Base-by-base conservation (phyloP, 2,888 invertebrate genomes). In the Myathropa florea region DNA sequence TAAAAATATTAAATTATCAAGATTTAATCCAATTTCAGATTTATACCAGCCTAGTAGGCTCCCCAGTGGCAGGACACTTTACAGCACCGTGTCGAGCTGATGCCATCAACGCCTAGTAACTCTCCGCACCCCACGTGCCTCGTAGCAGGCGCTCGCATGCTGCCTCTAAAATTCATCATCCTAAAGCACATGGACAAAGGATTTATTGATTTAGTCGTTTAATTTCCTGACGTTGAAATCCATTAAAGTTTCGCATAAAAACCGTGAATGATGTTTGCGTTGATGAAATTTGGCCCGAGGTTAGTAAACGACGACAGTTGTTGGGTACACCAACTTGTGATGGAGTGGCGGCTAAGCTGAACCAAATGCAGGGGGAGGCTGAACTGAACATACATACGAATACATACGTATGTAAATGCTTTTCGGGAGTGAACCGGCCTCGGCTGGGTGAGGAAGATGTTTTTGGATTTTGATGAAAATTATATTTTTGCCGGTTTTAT, bases 211-310 rank as follows among this genome's bases (percentile, higher is more conserved):
- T 89, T 89, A 89, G 89, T 89, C 89, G 86, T 89, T 89, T 89
- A 89, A 89, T 89, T 89, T 89, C 88, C 89, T 89, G 89, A 89
- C 89, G 88, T 89, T 89, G 88, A 89, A 89, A 89, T 88, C 89
- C 88, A 89, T 89, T 89, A 89, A 89, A 89, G 88, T 89, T 88
- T 88, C 88, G 86, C 76, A 80, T 87, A 87, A 83, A 87, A 83
- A 83, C 83, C 68, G 72, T 83, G 76, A 77, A 77, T 79, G 82
- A 83, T 86, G 86, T 83, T 86, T 86, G 86, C 78, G 86, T 75
- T 86, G 86, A 86, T 86, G 83, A 86, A 83, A 86, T 86, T 86
- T 86, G 78, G 86, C 78, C 83, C 70, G 83, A 79, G 86, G 82
- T 86, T 86, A 86, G 78, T 83, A 82, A 85, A 64, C 82, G 82